Evolutionary conservation across 2,888 invertebrate genomes (phyloP), one percentile per base, ranked within the genome.

Genomic region (Campoplex capitator): DNA sequence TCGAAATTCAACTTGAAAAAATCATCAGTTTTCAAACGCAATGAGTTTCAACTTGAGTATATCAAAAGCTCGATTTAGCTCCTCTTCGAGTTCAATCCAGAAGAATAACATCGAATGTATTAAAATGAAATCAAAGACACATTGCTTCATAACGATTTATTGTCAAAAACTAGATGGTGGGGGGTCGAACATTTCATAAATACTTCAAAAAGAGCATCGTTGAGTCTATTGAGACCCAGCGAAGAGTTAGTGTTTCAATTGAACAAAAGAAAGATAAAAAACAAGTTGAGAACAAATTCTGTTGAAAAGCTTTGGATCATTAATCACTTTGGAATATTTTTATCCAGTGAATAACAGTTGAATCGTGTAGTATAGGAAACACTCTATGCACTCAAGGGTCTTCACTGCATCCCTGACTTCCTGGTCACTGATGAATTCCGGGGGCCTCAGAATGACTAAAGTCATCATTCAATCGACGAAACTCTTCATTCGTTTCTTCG

Each of bases 391-490:
- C 8, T 80, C 38, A 35, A 73, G 80, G 65, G 62, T 70, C 80
- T 62, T 18, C 38, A 62, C 58, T 11, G 51, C 77, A 65, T 71
- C 70, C 51, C 23, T 68, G 16, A 62, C 71, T 76, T 71, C 76
- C 71, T 65, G 74, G 3, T 74, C 58, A 2, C 65, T 73, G 62
- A 75, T 74, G 82, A 85, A 78, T 78, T 48, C 51, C 48, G 68
- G 48, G 54, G 18, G 42, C 23, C 38, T 56, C 56, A 23, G 67
- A 48, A 42, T 32, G 23, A 32, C 35, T 16, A 38, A 51, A 38
- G 45, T 56, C 16, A 78, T 82, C 62, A 65, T 75, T 35, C 82
- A 70, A 79, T 75, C 42, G 48, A 48, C 74, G 54, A 83, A 84
- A 79, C 45, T 65, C 32, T 75, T 51, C 28, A 6, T 74, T 71